Evolutionary conservation across 2,113 vertebrate species (phyloP), one percentile per base, ranked within the genome.

Genomic region (Brachyhypopomus gauderio): DNA sequence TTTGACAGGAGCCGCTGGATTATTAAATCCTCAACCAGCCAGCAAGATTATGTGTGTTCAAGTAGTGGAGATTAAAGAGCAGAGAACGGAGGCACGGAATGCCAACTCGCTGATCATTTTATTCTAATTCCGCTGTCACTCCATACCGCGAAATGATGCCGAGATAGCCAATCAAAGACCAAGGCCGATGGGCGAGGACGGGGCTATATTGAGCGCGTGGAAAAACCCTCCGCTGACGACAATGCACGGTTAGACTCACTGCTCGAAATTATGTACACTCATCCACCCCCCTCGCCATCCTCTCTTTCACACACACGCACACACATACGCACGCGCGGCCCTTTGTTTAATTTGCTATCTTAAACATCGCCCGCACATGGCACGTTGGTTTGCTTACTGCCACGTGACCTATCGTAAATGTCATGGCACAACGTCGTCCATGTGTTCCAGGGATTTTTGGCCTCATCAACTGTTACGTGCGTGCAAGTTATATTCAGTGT

Each of bases 131-230:
- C 82, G 67, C 45, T 52, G 45, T 52, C 45, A 52, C 41, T 45
- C 41, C 7, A 45, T 75, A 80, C 87, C 83, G 79, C 27, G 76
- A 84, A 86, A 88, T 80, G 67, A 79, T 62, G 81, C 84, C 81
- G 85, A 83, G 81, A 69, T 52, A 16, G 84, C 89, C 91, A 92
- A 91, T 92, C 88, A 67, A 67, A 87, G 78, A 83, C 2, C 45
- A 52, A 52, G 41, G 72, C 1, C 77, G 85, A 60, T 69, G 75
- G 80, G 62, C 89, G 88, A 80, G 34, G 85, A 86, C 88, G 36
- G 60, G 77, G 64, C 84, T 25, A 85, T 71, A 72, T 79, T 71
- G 86, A 90, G 81, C 75, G 85, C 83, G 80, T 89, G 84, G 83
- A 86, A 84, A 80, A 73, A 66, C 64, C 73, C 77, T 84, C 48